phyloP scores from a whole-genome alignment of 2,113 vertebrate species.

The Myrmophylax atrothorax region DNA sequence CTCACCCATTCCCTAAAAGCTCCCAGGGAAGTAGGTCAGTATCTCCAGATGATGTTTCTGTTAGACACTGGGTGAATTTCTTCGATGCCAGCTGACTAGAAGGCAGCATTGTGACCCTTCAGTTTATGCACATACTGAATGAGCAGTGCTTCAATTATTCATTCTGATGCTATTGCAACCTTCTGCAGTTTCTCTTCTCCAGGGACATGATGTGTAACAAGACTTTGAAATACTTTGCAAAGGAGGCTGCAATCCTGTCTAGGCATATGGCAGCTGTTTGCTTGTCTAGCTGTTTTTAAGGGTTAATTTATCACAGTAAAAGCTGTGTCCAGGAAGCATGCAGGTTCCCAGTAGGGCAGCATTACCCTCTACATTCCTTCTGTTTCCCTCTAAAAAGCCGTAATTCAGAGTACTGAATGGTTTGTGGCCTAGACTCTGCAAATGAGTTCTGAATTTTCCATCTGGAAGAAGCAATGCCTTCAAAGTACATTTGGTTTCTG shows the following conservation, averaged over 20 bases:
- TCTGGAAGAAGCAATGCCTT: background rate
- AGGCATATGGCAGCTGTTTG: background rate
- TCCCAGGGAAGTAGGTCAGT: constrained; percentile 37
- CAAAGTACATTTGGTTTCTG: background rate
- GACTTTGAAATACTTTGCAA: constrained; percentile 13
- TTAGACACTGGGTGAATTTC: background rate
- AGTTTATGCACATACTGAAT: constrained; percentile 45
- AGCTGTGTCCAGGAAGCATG: background rate
- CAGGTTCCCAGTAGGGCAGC: background rate
- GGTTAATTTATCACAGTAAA: background rate
- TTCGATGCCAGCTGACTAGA: background rate
- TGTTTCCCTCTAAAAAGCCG: background rate
- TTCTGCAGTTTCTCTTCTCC: constrained; percentile 57
- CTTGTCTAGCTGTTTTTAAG: background rate
- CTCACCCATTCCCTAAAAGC: background rate
- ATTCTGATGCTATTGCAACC: constrained; percentile 44
- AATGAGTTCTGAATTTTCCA: background rate
- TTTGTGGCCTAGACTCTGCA: background rate
- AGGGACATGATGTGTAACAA: constrained; percentile 58
- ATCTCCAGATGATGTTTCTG: background rate
- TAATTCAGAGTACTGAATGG: background rate
- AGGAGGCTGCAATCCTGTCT: background rate
- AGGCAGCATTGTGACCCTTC: constrained; percentile 34
- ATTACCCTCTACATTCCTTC: background rate
- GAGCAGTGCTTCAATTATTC: constrained; percentile 58